Evolutionary conservation across 2,113 vertebrate genomes (phyloP), one percentile per base, ranked within the genome.

Genomic region (Oncorhynchus tshawytscha): DNA sequence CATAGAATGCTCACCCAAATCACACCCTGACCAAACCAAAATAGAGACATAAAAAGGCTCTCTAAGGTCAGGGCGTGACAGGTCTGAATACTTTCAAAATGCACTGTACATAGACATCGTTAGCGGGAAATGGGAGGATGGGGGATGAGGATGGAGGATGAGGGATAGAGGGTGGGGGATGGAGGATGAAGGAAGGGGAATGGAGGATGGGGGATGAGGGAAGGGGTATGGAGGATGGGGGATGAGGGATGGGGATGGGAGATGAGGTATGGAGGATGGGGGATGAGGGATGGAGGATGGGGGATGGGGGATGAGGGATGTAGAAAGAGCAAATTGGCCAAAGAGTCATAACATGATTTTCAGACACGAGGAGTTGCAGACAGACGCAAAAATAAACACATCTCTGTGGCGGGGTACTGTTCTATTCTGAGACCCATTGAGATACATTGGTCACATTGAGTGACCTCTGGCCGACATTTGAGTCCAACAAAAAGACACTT

Each of bases 401-500:
- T 78, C 71, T 85, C 80, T 54, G 49, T 3, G 22, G 54, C 72
- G 45, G 54, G 6, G n/a, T 69, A 5, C 29, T 34, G 31, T 13
- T 81, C 78, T 89, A 83, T 86, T 91, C 87, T 25, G 34, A 72
- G 76, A 75, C 20, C 20, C 49, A n/a, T n/a, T n/a, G n/a, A n/a
- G 0, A 3, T 80, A 73, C 74, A 81, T 78, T 74, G 22, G 0
- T 2, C 78, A 73, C 74, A 81, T 78, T 74, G 22, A 49, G 74
- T 79, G 66, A 60, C 65, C 67, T 60, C 54, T 18, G 67, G 9
- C 24, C 74, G 67, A 78, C 51, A 73, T 79, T 85, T 82, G 81
- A 67, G 64, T 18, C 60, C 7, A 12, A 83, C 73, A 87, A 81
- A 88, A 88, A 85, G 84, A 85, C 74, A 82, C 78, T 90, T 90